phyloP scores from a whole-genome alignment of 1,140 invertebrate species.

The Protaetia brevitarsis region DNA sequence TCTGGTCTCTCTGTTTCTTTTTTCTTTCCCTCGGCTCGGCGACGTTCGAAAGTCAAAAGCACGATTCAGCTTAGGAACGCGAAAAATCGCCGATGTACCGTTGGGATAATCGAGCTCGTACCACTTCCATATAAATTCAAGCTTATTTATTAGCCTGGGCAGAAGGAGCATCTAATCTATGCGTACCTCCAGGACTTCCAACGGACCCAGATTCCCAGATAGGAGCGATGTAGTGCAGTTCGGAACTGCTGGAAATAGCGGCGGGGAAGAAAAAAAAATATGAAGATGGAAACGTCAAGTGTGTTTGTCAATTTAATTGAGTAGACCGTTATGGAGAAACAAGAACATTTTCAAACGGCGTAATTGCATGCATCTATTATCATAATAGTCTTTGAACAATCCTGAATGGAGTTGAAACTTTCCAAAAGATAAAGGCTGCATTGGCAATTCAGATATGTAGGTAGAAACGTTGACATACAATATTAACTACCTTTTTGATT shows the following conservation, averaged over 20 bases:
- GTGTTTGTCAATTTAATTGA: conserved; percentile 6
- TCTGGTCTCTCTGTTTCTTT: background rate
- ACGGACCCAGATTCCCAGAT: conserved; percentile 7
- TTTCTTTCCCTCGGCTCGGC: background rate
- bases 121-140: conserved; percentile 16
- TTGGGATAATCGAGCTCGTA: background rate
- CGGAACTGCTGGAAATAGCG: background rate
- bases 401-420: no score
- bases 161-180: background rate
- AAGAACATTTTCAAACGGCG: background rate
- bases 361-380: no score
- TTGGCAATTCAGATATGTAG: no score
- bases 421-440: no score
- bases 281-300: background rate
- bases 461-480: no score
- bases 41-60: conserved; percentile 14
- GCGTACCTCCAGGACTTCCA: conserved; percentile 6
- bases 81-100: background rate
- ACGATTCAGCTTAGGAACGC: conserved; percentile 1
- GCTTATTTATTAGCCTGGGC: conserved; percentile 8
- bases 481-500: no score
- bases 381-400: no score
- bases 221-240: background rate
- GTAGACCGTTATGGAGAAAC: background rate
- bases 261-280: background rate